Conservation (phyloP, 2,113 vertebrate genomes). For the Hymenochirus boettgeri region DNA sequence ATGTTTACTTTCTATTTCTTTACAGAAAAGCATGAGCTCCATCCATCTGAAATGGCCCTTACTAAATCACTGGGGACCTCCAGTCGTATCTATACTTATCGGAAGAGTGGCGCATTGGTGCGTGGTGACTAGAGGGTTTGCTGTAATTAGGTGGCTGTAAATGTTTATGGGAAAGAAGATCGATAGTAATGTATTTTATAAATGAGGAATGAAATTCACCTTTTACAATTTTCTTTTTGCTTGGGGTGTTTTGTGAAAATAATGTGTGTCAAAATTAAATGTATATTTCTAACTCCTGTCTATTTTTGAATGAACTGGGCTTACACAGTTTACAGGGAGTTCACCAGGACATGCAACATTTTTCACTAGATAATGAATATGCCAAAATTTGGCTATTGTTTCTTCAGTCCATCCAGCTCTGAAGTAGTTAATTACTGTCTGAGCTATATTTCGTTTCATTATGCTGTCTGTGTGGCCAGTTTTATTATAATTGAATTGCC, state of each 20-base stretch:
- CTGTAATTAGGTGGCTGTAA: no score
- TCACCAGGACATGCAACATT: not conserved
- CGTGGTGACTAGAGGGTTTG: conserved; percentile 46
- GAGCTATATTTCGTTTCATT: conserved; percentile 51
- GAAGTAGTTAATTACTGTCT: conserved; percentile 11
- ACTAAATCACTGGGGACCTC: conserved; percentile 72
- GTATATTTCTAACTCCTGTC: no score
- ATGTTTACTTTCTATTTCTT: conserved; percentile 3
- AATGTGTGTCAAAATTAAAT: no score
- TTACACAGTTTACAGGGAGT: no score
- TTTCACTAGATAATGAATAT: conserved; percentile 32
- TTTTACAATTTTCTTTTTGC: no score
- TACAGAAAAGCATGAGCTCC: conserved; percentile 81
- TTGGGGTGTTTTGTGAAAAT: no score
- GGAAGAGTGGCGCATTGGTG: conserved; percentile 83
- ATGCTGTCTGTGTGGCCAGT: conserved; percentile 44
- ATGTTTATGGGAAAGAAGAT: no score
- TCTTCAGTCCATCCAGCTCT: not conserved
- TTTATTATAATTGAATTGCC: conserved; percentile 48
- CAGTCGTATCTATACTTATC: conserved; percentile 80
- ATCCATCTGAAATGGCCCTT: conserved; percentile 77
- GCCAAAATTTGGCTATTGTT: not conserved
- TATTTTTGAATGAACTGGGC: no score
- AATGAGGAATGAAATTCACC: no score
- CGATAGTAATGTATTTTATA: no score